phyloP scores from a whole-genome alignment of 2,888 invertebrate species.

The Mylabris sibirica region DNA sequence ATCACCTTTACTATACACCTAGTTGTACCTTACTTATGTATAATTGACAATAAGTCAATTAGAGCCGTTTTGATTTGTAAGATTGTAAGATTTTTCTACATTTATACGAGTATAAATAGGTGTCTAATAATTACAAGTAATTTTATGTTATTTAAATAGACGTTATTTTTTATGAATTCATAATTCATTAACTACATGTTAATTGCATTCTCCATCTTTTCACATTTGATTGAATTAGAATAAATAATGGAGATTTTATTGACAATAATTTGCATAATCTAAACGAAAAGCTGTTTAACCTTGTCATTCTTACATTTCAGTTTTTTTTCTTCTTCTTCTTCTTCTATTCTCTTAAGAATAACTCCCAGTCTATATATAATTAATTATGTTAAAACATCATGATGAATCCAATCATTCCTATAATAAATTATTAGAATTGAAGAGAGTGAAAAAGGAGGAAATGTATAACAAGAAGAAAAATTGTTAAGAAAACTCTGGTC shows the following conservation, averaged over 20 bases:
- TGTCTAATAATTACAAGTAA: too few species aligned
- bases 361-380: neutral
- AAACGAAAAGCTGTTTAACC: slow-evolving; percentile 5
- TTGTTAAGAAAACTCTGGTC: neutral
- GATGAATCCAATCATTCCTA: neutral
- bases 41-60: too few species aligned
- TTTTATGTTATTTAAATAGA: neutral
- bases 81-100: too few species aligned
- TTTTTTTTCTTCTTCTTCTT: too few species aligned
- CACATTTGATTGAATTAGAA: neutral
- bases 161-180: neutral
- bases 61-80: too few species aligned
- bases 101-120: too few species aligned
- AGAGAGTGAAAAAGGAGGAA: neutral
- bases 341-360: neutral
- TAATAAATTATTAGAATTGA: neutral
- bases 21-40: too few species aligned
- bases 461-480: neutral
- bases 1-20: too few species aligned
- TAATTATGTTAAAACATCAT: neutral
- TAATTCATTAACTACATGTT: neutral
- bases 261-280: slow-evolving; percentile 2
- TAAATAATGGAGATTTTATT: neutral
- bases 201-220: neutral
- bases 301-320: neutral